Conservation (phyloP, 2,797 vertebrate genomes). For the Botia almorhae region DNA sequence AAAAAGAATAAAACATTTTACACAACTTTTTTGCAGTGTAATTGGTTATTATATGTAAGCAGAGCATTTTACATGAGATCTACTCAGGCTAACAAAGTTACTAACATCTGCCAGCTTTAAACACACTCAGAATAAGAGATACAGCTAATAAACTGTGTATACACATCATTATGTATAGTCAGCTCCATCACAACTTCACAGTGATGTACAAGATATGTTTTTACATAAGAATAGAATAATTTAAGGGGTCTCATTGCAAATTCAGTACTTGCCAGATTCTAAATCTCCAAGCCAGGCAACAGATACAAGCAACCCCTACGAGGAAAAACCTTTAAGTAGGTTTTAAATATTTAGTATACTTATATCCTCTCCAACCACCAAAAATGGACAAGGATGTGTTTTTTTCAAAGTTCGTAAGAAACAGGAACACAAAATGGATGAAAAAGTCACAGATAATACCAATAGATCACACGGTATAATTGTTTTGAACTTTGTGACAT, state of each 20-base stretch:
- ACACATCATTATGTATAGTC: background rate
- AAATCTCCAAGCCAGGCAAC: too few relatives aligned
- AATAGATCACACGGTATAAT: background rate
- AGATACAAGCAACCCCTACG: too few relatives aligned
- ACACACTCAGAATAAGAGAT: background rate
- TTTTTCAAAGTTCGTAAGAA: too few relatives aligned
- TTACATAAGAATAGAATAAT: too few relatives aligned
- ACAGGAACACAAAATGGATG: background rate
- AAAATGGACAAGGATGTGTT: too few relatives aligned
- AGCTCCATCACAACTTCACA: background rate
- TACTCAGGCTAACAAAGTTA: constrained; percentile 23
- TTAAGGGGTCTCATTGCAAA: too few relatives aligned
- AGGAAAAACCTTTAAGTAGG: too few relatives aligned
- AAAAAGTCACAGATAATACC: background rate
- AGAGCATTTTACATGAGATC: constrained; percentile 4
- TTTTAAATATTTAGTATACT: too few relatives aligned
- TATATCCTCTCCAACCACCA: too few relatives aligned
- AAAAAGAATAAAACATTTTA: background rate
- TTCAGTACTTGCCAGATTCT: too few relatives aligned
- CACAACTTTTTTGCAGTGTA: background rate
- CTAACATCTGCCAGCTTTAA: constrained; percentile 3
- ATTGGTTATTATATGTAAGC: background rate
- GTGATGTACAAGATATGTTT: too few relatives aligned
- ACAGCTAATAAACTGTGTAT: background rate
- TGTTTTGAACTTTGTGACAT: background rate